Base-by-base conservation (phyloP, 2,797 vertebrate species). In the Alca torda region DNA sequence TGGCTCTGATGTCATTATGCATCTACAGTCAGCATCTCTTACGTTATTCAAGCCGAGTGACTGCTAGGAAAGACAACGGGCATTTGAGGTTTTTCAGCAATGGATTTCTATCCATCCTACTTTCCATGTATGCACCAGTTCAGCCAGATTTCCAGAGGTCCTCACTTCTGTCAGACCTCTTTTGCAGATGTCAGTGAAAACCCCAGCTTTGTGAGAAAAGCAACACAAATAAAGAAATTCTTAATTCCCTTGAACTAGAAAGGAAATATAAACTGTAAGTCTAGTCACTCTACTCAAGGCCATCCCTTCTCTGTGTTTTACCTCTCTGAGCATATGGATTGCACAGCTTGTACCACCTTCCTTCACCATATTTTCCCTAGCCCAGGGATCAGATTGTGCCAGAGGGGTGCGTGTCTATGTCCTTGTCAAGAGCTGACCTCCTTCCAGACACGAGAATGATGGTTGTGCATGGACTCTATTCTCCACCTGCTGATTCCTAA, bases 391-490 rank as follows among this genome's bases (percentile, higher is more conserved):
- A 51, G 43, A 23, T 70, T 70, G 51, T 85, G 70, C 46, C 26
- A 65, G 43, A 86, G 28, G 31, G 8, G 2, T 8, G 5, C 14
- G 13, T 24, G 31, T 25, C 20, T 19, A 43, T 25, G 21, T 25
- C 17, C 2, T 1, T 31, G 50, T 16, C 26, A 53, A 8, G 35
- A 76, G 31, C 28, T 45, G 53, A 21, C 21, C 68, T 69, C 33
- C 11, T 28, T 37, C 72, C 33, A 56, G n/a, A 33, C 4, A 54
- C n/a, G 13, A 45, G 21, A 45, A 17, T 15, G 35, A 12, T 41
- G 24, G 15, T 63, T 59, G 16, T 15, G 19, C 11, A 33, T 0
- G 0, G 45, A 25, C 28, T 53, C 37, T 54, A 33, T 33, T 76
- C 41, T 73, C 46, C 33, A 23, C 43, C 39, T 80, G 61, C 64